phyloP scores from a whole-genome alignment of 2,113 vertebrate species.

The Xiphophorus hellerii region DNA sequence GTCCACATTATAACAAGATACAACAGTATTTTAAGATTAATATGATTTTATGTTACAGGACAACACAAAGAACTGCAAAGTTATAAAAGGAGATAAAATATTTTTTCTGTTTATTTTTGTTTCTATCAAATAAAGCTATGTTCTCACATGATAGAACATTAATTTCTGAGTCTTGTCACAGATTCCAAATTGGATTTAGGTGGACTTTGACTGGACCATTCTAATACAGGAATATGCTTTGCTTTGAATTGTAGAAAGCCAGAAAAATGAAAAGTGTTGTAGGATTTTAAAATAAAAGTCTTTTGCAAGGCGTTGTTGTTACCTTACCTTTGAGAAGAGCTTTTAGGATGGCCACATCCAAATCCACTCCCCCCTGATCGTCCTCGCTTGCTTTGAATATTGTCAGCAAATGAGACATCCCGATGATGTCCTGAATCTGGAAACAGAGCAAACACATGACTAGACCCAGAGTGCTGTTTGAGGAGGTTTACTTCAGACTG shows the following conservation, averaged over 20 bases:
- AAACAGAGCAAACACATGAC: not conserved
- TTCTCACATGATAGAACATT: not conserved
- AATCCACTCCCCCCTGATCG: slow-evolving; percentile 87
- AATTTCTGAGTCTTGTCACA: not conserved
- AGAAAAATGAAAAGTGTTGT: not conserved
- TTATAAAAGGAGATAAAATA: not conserved
- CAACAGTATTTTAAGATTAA: not conserved
- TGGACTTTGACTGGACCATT: not conserved
- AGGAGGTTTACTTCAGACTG: not conserved
- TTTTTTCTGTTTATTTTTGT: not conserved
- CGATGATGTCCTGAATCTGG: slow-evolving; percentile 95
- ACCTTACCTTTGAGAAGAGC: slow-evolving; percentile 97
- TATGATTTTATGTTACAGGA: not conserved
- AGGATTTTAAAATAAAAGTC: not conserved
- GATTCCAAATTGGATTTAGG: not conserved
- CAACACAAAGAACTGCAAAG: too few relatives aligned
- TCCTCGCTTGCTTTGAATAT: slow-evolving; percentile 88
- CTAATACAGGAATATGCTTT: not conserved
- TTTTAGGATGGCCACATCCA: slow-evolving; percentile 95
- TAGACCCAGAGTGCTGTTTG: too few relatives aligned
- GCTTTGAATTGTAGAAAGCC: not conserved
- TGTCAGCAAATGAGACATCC: slow-evolving; percentile 86
- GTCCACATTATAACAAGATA: not conserved
- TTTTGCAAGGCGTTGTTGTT: not conserved
- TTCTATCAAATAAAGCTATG: not conserved